Evolutionary conservation across 2,888 invertebrate species (phyloP).

Genomic region (Asteroscopus sphinx): DNA sequence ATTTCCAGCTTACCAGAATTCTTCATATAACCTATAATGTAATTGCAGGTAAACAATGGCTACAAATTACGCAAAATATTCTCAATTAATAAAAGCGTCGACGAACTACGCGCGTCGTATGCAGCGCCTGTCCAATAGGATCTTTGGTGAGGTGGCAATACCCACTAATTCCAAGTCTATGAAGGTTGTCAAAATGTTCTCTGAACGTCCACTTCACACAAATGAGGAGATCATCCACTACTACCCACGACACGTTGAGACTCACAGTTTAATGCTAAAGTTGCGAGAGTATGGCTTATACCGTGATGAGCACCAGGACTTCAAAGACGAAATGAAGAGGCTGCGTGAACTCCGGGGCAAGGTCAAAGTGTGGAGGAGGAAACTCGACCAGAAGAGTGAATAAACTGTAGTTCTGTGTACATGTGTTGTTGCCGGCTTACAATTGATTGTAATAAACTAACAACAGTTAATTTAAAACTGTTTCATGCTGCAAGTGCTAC

Average conservation of each 20-base stretch:
- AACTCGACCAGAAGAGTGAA: conserved; percentile 81
- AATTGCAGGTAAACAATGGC: conserved; percentile 71
- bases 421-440: too few species aligned
- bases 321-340: conserved; percentile 95
- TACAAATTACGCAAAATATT: conserved; percentile 93
- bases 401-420: conserved; percentile 52
- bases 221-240: conserved; percentile 93
- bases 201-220: conserved; percentile 93
- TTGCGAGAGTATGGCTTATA: conserved; percentile 94
- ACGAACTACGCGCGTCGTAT: conserved; percentile 96
- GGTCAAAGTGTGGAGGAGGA: conserved; percentile 87
- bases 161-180: conserved; percentile 93
- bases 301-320: conserved; percentile 97
- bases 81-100: conserved; percentile 91
- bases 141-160: conserved; percentile 96
- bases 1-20: neutral
- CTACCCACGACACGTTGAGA: conserved; percentile 96
- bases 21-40: conserved; percentile 8
- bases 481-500: too few species aligned
- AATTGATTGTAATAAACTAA: too few species aligned
- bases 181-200: conserved; percentile 95
- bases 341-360: conserved; percentile 94
- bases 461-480: too few species aligned
- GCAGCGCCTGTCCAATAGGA: conserved; percentile 95
- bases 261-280: conserved; percentile 92